Evolutionary conservation across 2,888 invertebrate species (phyloP).

Genomic region (Oligia latruncula): DNA sequence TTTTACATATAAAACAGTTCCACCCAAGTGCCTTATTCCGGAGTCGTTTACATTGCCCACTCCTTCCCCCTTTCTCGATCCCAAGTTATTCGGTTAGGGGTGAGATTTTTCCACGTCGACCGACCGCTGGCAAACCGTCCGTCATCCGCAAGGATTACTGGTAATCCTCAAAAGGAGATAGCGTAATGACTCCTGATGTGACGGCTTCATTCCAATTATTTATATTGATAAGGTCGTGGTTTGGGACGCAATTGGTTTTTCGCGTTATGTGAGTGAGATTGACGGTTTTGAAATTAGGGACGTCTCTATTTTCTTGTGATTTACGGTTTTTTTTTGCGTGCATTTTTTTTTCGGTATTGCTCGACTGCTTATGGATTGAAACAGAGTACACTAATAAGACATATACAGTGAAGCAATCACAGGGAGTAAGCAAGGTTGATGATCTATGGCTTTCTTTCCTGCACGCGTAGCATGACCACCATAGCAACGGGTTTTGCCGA

Average conservation of each 20-base stretch:
- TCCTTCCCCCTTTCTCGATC: constrained; percentile 25
- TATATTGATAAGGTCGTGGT: constrained; percentile 73
- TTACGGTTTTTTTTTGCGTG: not conserved
- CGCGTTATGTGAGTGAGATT: not conserved
- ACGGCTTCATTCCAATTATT: constrained; percentile 77
- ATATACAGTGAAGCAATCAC: not conserved
- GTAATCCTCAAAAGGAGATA: constrained; percentile 75
- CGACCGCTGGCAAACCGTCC: constrained; percentile 69
- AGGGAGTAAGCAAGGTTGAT: not conserved
- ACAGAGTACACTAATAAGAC: not conserved
- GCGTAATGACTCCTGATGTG: constrained; percentile 72
- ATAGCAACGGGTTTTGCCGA: too few species aligned
- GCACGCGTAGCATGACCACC: not conserved
- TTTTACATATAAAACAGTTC: constrained; percentile 30
- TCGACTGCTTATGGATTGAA: not conserved
- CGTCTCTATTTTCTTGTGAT: not conserved
- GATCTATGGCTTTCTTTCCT: not conserved
- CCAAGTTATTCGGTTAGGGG: constrained; percentile 79
- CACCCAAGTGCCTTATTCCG: constrained; percentile 21
- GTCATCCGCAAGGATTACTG: constrained; percentile 79
- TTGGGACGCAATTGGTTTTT: constrained; percentile 56
- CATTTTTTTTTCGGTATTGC: not conserved
- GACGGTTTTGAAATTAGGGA: not conserved
- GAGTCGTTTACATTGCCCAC: constrained; percentile 28
- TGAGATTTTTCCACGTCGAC: constrained; percentile 78